Conservation (phyloP, 2,888 invertebrate species). For the Notodonta ziczac region DNA sequence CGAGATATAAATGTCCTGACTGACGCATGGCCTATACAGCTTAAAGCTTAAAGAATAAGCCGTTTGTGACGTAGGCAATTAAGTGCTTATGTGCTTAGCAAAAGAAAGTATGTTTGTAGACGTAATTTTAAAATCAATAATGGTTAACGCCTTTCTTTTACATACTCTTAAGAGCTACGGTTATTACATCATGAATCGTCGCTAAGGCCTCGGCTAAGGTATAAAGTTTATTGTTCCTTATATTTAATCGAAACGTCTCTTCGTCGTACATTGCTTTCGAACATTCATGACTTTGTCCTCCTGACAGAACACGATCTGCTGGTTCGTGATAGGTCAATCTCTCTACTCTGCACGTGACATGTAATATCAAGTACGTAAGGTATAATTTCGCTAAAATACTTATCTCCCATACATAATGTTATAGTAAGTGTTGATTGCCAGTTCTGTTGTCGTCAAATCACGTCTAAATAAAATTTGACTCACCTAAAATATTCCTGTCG, state of each 20-base stretch:
- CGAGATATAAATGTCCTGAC: neutral
- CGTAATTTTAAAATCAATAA: too few species aligned
- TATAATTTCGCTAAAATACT: too few species aligned
- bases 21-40: neutral
- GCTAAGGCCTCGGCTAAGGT: too few species aligned
- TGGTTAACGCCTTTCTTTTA: too few species aligned
- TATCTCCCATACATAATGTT: too few species aligned
- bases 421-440: too few species aligned
- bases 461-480: too few species aligned
- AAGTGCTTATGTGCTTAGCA: neutral
- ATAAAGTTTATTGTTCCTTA: neutral
- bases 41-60: neutral
- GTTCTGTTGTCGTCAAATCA: too few species aligned
- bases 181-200: too few species aligned
- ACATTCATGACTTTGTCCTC: slow-evolving; percentile 1
- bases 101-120: neutral
- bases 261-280: slow-evolving; percentile 9
- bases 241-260: neutral
- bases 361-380: neutral
- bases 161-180: too few species aligned
- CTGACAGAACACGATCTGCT: neutral
- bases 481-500: too few species aligned
- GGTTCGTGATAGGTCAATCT: slow-evolving; percentile 3
- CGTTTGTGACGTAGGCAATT: neutral
- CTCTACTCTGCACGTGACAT: neutral